Conservation (phyloP, 1,140 invertebrate species). For the Drosophila miranda region DNA sequence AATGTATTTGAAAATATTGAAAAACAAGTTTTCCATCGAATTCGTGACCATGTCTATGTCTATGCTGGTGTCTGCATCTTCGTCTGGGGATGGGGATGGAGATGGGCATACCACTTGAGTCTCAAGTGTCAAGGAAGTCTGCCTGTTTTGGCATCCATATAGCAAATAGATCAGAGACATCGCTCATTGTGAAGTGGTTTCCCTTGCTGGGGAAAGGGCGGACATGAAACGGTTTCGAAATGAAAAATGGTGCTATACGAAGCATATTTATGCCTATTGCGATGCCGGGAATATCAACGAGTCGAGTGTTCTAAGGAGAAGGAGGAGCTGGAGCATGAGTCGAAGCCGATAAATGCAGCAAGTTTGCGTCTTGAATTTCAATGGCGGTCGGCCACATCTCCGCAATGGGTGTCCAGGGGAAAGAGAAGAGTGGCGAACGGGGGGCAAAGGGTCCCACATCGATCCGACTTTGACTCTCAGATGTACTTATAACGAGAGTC, state of each 20-base stretch:
- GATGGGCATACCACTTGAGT: conserved; percentile 50
- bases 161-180: conserved; percentile 75
- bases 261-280: conserved; percentile 62
- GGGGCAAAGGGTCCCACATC: conserved; percentile 40
- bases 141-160: conserved; percentile 25
- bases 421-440: conserved; percentile 10
- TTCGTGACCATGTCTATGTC: conserved; percentile 21
- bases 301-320: conserved; percentile 28
- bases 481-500: conserved; percentile 78
- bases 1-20: conserved; percentile 69
- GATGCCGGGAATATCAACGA: conserved; percentile 48
- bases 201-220: conserved; percentile 21
- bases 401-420: conserved; percentile 62
- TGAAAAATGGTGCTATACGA: conserved; percentile 73
- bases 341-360: conserved; percentile 73
- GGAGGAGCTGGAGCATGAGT: conserved; percentile 13
- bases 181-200: conserved; percentile 65
- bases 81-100: background rate
- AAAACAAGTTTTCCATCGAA: conserved; percentile 69
- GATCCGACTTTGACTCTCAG: conserved; percentile 33
- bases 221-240: conserved; percentile 62
- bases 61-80: conserved; percentile 5
- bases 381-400: conserved; percentile 52
- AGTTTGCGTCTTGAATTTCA: conserved; percentile 80
- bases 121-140: conserved; percentile 53